Conservation (phyloP, 2,113 vertebrate genomes). For the Vombatus ursinus region DNA sequence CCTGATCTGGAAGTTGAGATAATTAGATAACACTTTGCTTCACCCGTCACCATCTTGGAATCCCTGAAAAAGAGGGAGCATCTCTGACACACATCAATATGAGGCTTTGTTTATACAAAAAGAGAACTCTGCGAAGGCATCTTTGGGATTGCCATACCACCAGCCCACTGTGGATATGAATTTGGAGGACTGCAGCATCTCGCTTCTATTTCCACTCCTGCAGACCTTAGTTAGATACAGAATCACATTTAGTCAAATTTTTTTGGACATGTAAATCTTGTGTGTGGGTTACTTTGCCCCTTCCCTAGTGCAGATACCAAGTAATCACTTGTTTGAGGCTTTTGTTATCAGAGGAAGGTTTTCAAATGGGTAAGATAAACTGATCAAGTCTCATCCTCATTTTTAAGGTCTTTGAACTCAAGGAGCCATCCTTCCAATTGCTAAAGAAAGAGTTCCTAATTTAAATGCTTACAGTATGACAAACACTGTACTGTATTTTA, state of each 20-base stretch:
- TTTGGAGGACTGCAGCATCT: neutral
- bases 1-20: neutral
- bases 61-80: neutral
- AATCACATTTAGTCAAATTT: neutral
- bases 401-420: neutral
- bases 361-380: neutral
- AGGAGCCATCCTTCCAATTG: neutral
- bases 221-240: neutral
- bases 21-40: neutral
- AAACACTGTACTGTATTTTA: too few relatives aligned
- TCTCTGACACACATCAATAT: neutral
- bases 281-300: neutral
- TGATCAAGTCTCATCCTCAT: neutral
- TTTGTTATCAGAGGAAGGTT: neutral
- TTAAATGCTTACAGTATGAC: too few relatives aligned
- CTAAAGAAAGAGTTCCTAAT: neutral
- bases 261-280: neutral
- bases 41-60: neutral
- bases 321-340: neutral
- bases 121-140: neutral
- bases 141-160: neutral
- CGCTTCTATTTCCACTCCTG: neutral
- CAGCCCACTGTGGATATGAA: neutral
- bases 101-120: neutral
- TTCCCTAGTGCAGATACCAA: neutral